Percentiles rank a stretch among this genome's conserved stretches.
Evolutionary conservation across 2,797 vertebrate genomes (phyloP).

Genomic region (Anisognathus igniventris): DNA sequence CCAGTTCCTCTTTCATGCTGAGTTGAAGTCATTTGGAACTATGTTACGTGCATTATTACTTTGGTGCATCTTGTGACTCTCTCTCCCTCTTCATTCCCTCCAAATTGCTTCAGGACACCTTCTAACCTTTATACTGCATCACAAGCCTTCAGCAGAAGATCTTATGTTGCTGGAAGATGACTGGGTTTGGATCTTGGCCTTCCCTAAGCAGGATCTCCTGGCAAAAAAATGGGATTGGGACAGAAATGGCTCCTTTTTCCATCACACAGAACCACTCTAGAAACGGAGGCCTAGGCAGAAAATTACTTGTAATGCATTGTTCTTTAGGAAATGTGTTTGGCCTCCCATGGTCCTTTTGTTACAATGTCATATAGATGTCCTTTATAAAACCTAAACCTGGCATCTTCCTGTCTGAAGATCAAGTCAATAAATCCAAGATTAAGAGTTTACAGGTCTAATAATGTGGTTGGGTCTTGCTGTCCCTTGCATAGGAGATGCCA

Average conservation of each 20-base stretch:
- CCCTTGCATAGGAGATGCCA: not conserved
- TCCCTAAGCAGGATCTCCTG: conserved; percentile 59
- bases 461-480: not conserved
- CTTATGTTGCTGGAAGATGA: conserved; percentile 64
- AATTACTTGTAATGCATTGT: not conserved
- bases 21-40: conserved; percentile 60
- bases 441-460: not conserved
- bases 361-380: not conserved
- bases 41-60: conserved; percentile 24
- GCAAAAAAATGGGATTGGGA: conserved; percentile 62
- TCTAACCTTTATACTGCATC: conserved; percentile 59
- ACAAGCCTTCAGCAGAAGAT: conserved; percentile 62
- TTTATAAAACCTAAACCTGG: conserved; percentile 4
- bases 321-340: not conserved
- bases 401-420: not conserved
- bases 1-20: conserved; percentile 19
- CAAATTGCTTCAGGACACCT: conserved; percentile 62
- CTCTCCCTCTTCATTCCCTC: conserved; percentile 64
- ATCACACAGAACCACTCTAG: conserved; percentile 25
- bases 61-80: conserved; percentile 59
- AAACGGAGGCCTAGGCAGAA: conserved; percentile 53
- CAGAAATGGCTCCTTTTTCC: conserved; percentile 53
- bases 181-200: conserved; percentile 66
- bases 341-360: not conserved
- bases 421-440: not conserved